Evolutionary conservation across 2,113 vertebrate species (phyloP).

Genomic region (Narcine bancroftii): DNA sequence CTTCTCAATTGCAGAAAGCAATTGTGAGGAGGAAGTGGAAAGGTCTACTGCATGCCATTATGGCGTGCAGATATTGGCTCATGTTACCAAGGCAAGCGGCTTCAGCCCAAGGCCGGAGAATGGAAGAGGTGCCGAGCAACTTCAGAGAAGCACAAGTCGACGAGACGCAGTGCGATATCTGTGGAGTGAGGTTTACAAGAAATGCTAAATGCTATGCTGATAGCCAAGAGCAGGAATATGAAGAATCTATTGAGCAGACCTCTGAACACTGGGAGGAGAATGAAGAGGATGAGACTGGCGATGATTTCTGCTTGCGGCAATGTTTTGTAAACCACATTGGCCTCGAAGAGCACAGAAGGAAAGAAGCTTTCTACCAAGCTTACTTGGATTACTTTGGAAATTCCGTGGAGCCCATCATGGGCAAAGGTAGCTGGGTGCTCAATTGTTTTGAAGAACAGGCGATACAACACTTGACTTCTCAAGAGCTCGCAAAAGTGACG

Average conservation of each 20-base stretch:
- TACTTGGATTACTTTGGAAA: slow-evolving; percentile 53
- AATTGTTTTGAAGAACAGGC: slow-evolving; percentile 47
- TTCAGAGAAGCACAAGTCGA: slow-evolving; percentile 66
- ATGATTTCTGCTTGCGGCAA: slow-evolving; percentile 32
- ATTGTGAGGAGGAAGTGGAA: slow-evolving; percentile 48
- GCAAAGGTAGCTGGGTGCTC: slow-evolving; percentile 47
- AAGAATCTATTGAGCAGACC: slow-evolving; percentile 42
- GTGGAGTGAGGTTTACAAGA: slow-evolving; percentile 58
- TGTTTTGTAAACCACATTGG: slow-evolving; percentile 50
- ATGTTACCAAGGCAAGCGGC: slow-evolving; percentile 43
- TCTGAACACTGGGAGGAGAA: slow-evolving; percentile 42
- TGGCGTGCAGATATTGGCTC: slow-evolving; percentile 52
- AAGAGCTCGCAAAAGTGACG: slow-evolving; percentile 51
- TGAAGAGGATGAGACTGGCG: slow-evolving; percentile 42
- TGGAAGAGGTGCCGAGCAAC: slow-evolving; percentile 45
- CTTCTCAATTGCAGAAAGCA: slow-evolving; percentile 54
- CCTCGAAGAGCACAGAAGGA: slow-evolving; percentile 49
- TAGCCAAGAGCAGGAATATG: slow-evolving; percentile 40
- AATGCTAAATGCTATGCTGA: slow-evolving; percentile 46
- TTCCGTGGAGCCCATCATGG: slow-evolving; percentile 49
- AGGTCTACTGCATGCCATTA: slow-evolving; percentile 46
- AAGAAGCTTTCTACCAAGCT: slow-evolving; percentile 50
- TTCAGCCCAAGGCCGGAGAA: slow-evolving; percentile 38
- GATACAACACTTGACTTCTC: slow-evolving; percentile 45
- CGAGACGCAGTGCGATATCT: slow-evolving; percentile 64